Evolutionary conservation across 2,888 invertebrate genomes (phyloP).

Genomic region (Caenorhabditis wallacei): DNA sequence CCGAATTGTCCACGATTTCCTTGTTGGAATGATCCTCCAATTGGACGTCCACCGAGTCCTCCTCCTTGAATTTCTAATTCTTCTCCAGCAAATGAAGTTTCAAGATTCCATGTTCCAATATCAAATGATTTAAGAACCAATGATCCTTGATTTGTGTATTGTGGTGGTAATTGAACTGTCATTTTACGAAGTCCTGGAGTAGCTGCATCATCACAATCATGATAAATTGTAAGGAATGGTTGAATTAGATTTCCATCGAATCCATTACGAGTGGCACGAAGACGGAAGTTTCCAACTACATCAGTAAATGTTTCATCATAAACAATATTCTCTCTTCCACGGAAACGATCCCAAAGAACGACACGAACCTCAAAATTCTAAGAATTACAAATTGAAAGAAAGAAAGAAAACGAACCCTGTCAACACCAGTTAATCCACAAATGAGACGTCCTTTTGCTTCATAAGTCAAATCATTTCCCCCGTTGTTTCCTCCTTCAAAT

Average conservation of each 20-base stretch:
- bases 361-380: conserved; percentile 52
- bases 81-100: conserved; percentile 64
- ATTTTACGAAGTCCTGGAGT: conserved; percentile 65
- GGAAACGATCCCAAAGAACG: conserved; percentile 60
- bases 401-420: conserved; percentile 36
- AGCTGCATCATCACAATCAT: conserved; percentile 61
- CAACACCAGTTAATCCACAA: conserved; percentile 55
- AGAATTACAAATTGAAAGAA: neutral
- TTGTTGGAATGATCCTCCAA: conserved; percentile 45
- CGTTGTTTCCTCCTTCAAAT: neutral
- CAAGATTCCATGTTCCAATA: conserved; percentile 66
- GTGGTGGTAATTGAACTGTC: conserved; percentile 65
- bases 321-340: conserved; percentile 60
- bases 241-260: conserved; percentile 48
- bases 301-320: conserved; percentile 58
- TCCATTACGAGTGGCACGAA: conserved; percentile 48
- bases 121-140: conserved; percentile 59
- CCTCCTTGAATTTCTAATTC: conserved; percentile 56
- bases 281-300: conserved; percentile 57
- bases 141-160: conserved; percentile 62
- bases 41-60: conserved; percentile 41
- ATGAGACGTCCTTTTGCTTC: conserved; percentile 62
- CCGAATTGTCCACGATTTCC: conserved; percentile 53
- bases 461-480: conserved; percentile 39
- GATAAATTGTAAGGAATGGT: conserved; percentile 63